Percentiles rank a stretch among this genome's conserved stretches.
Conservation (phyloP, 1,140 invertebrate genomes). For the Dendroctonus ponderosae region DNA sequence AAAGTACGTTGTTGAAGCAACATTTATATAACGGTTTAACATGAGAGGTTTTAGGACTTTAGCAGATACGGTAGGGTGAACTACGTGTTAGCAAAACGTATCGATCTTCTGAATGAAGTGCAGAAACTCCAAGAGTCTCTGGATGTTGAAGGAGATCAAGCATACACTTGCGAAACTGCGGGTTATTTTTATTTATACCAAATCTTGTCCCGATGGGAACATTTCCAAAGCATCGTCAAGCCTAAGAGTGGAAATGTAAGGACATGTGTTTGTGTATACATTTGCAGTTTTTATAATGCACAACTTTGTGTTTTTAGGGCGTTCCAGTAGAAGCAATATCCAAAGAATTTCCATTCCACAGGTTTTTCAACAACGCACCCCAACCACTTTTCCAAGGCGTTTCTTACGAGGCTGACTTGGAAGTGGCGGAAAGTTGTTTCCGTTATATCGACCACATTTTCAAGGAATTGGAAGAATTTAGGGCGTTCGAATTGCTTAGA, state of each 20-base stretch:
- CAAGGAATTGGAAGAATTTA: constrained; percentile 94
- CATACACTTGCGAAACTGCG: constrained; percentile 98
- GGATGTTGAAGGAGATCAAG: constrained; percentile 84
- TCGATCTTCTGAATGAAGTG: constrained; percentile 90
- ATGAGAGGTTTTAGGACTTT: constrained; percentile 30
- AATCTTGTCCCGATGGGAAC: constrained; percentile 87
- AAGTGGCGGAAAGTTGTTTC: constrained; percentile 91
- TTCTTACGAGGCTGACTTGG: constrained; percentile 82
- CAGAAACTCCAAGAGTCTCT: constrained; percentile 84
- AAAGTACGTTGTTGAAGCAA: constrained; percentile 56
- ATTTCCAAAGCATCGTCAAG: constrained; percentile 70
- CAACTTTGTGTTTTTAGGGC: constrained; percentile 37
- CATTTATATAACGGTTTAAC: background rate
- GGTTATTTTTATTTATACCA: constrained; percentile 89
- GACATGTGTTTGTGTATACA: background rate
- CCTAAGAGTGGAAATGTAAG: constrained; percentile 51
- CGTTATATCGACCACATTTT: constrained; percentile 96
- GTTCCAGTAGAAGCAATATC: constrained; percentile 55
- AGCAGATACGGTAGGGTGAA: constrained; percentile 94
- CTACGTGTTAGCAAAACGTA: constrained; percentile 91
- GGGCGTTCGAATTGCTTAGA: constrained; percentile 94
- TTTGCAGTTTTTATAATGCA: background rate
- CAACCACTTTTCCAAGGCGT: constrained; percentile 86
- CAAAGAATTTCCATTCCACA: constrained; percentile 88
- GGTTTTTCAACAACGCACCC: constrained; percentile 89